Conservation (phyloP, 2,113 vertebrate genomes). For the Pogona vitticeps region DNA sequence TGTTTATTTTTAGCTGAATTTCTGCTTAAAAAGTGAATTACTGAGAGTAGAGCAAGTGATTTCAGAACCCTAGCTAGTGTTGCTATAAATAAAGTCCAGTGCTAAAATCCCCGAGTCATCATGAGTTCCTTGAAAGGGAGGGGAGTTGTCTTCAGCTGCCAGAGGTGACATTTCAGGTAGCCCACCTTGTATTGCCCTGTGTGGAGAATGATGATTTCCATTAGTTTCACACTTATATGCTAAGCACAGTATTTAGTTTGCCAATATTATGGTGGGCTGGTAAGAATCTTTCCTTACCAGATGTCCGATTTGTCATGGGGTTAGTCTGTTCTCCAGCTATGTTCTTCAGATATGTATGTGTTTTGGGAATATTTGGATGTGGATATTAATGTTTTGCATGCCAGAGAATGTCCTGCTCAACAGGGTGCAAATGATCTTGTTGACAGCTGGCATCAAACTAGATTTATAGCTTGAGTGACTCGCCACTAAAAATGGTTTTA, state of each 20-base stretch:
- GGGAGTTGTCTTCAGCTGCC: constrained; percentile 13
- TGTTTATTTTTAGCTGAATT: not conserved
- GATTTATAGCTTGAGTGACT: not conserved
- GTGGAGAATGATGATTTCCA: not conserved
- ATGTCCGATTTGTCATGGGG: no score
- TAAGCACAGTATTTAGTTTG: not conserved
- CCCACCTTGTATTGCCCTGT: not conserved
- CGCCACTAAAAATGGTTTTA: not conserved
- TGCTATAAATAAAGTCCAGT: constrained; percentile 58
- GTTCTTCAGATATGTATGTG: not conserved
- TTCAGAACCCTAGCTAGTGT: constrained; percentile 19
- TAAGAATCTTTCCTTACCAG: not conserved
- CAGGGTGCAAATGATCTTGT: not conserved
- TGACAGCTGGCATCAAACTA: not conserved
- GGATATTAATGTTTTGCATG: not conserved
- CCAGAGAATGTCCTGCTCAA: not conserved
- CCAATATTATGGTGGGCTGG: not conserved
- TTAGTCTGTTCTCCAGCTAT: no score
- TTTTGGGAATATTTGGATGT: not conserved
- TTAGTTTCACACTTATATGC: not conserved
- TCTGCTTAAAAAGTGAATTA: constrained; percentile 16
- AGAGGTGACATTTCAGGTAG: not conserved
- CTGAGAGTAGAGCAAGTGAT: constrained; percentile 13
- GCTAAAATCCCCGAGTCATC: constrained; percentile 63
- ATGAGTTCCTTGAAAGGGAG: constrained; percentile 34